Conservation (phyloP, 1,140 invertebrate species). For the Caenorhabditis brenneri region DNA sequence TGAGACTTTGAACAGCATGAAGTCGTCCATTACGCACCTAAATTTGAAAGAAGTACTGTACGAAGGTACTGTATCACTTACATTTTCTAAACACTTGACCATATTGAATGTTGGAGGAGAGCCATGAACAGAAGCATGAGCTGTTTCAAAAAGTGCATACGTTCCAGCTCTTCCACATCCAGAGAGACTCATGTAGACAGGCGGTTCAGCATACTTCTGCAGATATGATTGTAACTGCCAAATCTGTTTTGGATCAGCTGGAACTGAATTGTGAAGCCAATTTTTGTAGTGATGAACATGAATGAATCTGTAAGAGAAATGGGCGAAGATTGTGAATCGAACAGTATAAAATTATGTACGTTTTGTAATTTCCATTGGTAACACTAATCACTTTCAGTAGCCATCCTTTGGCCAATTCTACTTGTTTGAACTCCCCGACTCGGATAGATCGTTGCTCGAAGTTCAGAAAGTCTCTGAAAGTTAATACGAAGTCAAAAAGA, state of each 20-base stretch:
- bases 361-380: slow-evolving; percentile 18
- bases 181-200: slow-evolving; percentile 28
- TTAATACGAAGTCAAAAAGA: too few relatives aligned
- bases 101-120: neutral
- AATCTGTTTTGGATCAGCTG: neutral
- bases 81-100: slow-evolving; percentile 9
- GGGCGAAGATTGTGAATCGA: neutral
- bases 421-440: slow-evolving; percentile 39
- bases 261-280: neutral
- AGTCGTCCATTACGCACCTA: neutral
- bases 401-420: slow-evolving; percentile 31
- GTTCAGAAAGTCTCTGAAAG: slow-evolving; percentile 25
- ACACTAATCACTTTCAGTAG: slow-evolving; percentile 1
- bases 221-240: neutral
- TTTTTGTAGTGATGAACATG: slow-evolving; percentile 16
- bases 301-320: neutral
- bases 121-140: neutral
- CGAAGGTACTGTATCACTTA: neutral
- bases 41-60: neutral
- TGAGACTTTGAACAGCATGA: neutral
- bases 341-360: neutral
- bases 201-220: neutral
- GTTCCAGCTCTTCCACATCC: slow-evolving; percentile 47
- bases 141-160: slow-evolving; percentile 23
- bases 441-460: slow-evolving; percentile 34